Percentiles rank a stretch among this genome's conserved stretches.
phyloP scores from a whole-genome alignment of 2,888 invertebrate genomes.

The Eulithis prunata region DNA sequence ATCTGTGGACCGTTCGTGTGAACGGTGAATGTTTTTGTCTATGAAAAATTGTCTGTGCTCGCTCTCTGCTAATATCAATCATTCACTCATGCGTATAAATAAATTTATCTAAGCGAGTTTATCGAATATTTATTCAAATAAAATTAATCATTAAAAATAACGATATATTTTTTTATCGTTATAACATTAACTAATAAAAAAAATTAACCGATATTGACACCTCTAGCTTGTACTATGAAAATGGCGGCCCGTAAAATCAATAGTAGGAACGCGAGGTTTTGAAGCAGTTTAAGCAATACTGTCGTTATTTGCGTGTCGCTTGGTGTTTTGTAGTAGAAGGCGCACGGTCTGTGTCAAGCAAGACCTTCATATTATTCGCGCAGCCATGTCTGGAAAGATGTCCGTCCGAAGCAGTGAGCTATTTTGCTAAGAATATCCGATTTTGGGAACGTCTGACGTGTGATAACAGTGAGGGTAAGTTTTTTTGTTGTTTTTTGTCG shows the following conservation, averaged over 20 bases:
- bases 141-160: too few relatives aligned
- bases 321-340: conserved; percentile 58
- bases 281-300: conserved; percentile 38
- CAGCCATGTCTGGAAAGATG: conserved; percentile 74
- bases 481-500: conserved; percentile 30
- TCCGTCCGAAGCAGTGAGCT: conserved; percentile 69
- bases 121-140: too few relatives aligned
- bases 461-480: conserved; percentile 63
- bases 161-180: too few relatives aligned
- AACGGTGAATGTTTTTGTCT: too few relatives aligned
- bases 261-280: conserved; percentile 50
- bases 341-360: conserved; percentile 55
- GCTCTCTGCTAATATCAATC: too few relatives aligned
- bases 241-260: conserved; percentile 62
- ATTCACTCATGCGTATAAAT: too few relatives aligned
- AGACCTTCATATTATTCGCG: conserved; percentile 75
- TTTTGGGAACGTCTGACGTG: conserved; percentile 59
- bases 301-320: conserved; percentile 44
- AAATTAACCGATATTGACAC: too few relatives aligned
- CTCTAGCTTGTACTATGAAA: conserved; percentile 66
- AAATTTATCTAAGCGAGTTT: too few relatives aligned
- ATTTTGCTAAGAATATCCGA: conserved; percentile 69
- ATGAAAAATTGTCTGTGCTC: too few relatives aligned
- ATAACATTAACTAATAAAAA: too few relatives aligned
- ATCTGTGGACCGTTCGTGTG: too few relatives aligned